Evolutionary conservation across 35 echinoderm and acorn worm species (phyloP).

Genomic region (Antedon bifida): DNA sequence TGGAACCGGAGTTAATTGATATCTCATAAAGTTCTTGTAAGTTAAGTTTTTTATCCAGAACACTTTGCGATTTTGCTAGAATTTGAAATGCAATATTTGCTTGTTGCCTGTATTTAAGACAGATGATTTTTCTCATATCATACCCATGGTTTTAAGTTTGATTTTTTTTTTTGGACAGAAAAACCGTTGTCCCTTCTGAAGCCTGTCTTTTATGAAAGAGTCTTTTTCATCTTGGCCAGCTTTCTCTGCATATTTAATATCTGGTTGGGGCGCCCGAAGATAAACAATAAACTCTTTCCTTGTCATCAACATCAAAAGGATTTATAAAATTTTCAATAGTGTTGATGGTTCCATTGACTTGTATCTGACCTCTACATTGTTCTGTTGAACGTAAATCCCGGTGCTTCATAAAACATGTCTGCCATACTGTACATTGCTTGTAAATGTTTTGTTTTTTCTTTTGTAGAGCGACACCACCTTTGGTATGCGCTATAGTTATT

Average conservation of each 20-base stretch:
- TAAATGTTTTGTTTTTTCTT: slow-evolving; percentile 20
- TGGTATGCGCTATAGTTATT: slow-evolving; percentile 34
- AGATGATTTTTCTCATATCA: slow-evolving; percentile 19
- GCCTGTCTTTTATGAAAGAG: slow-evolving; percentile 25
- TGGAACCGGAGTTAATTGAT: too few species aligned
- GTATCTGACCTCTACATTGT: slow-evolving; percentile 18
- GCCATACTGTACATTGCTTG: slow-evolving; percentile 12
- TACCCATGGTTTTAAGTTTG: slow-evolving; percentile 37
- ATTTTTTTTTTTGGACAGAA: slow-evolving; percentile 49
- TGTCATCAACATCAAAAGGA: slow-evolving; percentile 35
- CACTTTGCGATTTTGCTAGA: background rate
- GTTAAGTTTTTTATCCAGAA: too few species aligned
- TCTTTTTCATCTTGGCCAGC: slow-evolving; percentile 32
- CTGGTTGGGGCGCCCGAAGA: slow-evolving; percentile 26
- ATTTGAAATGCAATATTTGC: background rate
- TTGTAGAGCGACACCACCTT: slow-evolving; percentile 27
- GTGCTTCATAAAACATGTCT: slow-evolving; percentile 29
- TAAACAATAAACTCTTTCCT: slow-evolving; percentile 12
- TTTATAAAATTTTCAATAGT: slow-evolving; percentile 46
- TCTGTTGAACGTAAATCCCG: slow-evolving; percentile 26
- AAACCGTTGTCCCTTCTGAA: slow-evolving; percentile 21
- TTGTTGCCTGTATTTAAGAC: slow-evolving; percentile 8
- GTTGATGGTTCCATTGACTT: slow-evolving; percentile 15
- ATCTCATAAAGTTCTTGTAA: too few species aligned
- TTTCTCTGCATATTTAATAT: slow-evolving; percentile 17